Base-by-base conservation (phyloP, 2,888 invertebrate species). In the Epistrophe eligans region DNA sequence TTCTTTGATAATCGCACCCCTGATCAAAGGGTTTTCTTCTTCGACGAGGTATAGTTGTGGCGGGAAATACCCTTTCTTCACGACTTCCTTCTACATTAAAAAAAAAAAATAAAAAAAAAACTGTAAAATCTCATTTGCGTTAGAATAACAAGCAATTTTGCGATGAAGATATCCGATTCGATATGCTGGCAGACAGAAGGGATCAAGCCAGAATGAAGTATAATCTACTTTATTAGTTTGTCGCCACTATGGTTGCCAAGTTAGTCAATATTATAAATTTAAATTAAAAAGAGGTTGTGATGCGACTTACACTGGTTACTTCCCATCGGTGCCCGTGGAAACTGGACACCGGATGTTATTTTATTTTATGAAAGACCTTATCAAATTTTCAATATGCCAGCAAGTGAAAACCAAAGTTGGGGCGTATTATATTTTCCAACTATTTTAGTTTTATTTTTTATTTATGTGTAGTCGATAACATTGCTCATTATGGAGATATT, bases 1-100 rank as follows among this genome's bases (percentile, higher is more conserved):
- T 87, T 87, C 87, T 79, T 87, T 87, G 79, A 87, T 87, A 87
- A 87, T 87, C 87, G 87, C 87, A 77, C 74, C 83, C 76, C 76
- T 87, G 77, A 77, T 87, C 87, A 87, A 87, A 87, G 87, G 83
- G 87, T 87, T 70, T 70, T 79, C 77, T 70, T 79, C 77, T 55
- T 40, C 62, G 40, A 38, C 52, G 19, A 32, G 58, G 19, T 55
- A 74, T 67, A 43, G 28, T 32, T 62, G 52, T 55, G 70, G 70
- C 55, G 70, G 40, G n/a, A 70, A 64, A 58, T 32, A 48, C 58
- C 73, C 50, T 58, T 66, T 73, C 38, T 64, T 77, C 43, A 38
- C 43, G 45, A 40, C 73, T 73, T 67, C 28, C 24, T 43, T 66
- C 3, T 9, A 32, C 55, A 55, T 19, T 10, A 1, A 38, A 71